Base-by-base conservation (phyloP, 2,113 vertebrate species). In the Hystrix brachyura region DNA sequence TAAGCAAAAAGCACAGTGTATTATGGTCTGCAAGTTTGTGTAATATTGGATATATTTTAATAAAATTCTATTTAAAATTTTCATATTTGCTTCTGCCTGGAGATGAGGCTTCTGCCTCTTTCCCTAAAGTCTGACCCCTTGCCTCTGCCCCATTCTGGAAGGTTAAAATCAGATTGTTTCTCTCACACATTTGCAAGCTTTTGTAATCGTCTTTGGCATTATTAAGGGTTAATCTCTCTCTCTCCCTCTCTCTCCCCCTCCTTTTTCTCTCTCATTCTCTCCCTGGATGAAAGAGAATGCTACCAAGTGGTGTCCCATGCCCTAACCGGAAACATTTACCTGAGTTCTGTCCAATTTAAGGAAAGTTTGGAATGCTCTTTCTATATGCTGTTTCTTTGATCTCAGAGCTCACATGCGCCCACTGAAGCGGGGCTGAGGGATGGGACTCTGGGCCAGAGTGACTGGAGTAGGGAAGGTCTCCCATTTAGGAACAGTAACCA, bases 341-440 rank as follows among this genome's bases (percentile, higher is more conserved):
- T 29, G 65, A 7, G 48, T 93, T 86, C 65, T 57, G 13, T 62
- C 43, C 23, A 32, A 48, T 38, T 82, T 86, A 65, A 87, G 93
- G 48, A 55, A 89, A 71, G 19, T 86, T 80, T 71, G 34, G 29
- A 69, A 17, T 19, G 34, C 32, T 87, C 79, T 71, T 83, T 71
- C 29, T 19, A 9, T 1, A 12, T n/a, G 27, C 57, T 15, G 2
- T 83, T 83, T 82, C 65, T 96, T 76, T 79, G 91, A 48, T 93
- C 59, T 91, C 62, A 38, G 46, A 32, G 92, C 46, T 81, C 48
- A 64, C 2, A 19, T 43, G 19, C 76, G 32, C 46, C 87, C 72
- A 29, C 2, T 14, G 69, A 84, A 92, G 76, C 81, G 94, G 48
- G 85, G 14, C 88, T 90, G 94, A 96, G 88, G 82, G 64, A 60